Evolutionary conservation across 2,113 vertebrate genomes (phyloP).

Genomic region (Pseudopipra pipra): DNA sequence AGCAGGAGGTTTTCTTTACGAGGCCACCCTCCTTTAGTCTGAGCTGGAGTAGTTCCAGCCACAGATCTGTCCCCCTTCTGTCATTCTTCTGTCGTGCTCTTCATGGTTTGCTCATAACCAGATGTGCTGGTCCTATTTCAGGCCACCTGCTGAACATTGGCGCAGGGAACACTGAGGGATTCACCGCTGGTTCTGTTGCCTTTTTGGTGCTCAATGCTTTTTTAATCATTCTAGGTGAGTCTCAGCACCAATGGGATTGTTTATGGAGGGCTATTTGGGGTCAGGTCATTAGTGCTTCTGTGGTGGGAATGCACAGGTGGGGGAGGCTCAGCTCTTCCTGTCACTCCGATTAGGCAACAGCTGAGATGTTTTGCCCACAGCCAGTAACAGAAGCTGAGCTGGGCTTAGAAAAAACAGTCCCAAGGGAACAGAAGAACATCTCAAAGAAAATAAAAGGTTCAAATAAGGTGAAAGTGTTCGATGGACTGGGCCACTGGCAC

Average conservation of each 20-base stretch:
- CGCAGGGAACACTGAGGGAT: slow-evolving; percentile 58
- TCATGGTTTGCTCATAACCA: background rate
- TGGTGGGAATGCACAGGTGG: background rate
- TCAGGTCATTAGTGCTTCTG: background rate
- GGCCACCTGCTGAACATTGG: slow-evolving; percentile 69
- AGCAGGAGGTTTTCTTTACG: background rate
- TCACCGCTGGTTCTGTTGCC: slow-evolving; percentile 80
- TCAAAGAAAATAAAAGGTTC: slow-evolving; percentile 58
- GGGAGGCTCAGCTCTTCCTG: background rate
- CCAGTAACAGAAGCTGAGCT: slow-evolving; percentile 42
- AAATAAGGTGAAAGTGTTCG: slow-evolving; percentile 10
- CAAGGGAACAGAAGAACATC: background rate
- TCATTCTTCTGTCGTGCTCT: background rate
- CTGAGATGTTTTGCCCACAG: background rate
- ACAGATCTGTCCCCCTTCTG: background rate
- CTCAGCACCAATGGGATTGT: background rate
- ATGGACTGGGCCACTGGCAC: background rate
- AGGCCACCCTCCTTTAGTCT: too few relatives aligned
- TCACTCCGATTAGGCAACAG: background rate
- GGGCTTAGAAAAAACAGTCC: background rate
- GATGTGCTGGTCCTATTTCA: slow-evolving; percentile 44
- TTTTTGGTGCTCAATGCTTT: slow-evolving; percentile 84
- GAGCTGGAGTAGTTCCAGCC: background rate
- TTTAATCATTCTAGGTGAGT: slow-evolving; percentile 80
- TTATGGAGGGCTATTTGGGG: background rate